Conservation (phyloP, 2,113 vertebrate genomes). For the Chaenocephalus aceratus region DNA sequence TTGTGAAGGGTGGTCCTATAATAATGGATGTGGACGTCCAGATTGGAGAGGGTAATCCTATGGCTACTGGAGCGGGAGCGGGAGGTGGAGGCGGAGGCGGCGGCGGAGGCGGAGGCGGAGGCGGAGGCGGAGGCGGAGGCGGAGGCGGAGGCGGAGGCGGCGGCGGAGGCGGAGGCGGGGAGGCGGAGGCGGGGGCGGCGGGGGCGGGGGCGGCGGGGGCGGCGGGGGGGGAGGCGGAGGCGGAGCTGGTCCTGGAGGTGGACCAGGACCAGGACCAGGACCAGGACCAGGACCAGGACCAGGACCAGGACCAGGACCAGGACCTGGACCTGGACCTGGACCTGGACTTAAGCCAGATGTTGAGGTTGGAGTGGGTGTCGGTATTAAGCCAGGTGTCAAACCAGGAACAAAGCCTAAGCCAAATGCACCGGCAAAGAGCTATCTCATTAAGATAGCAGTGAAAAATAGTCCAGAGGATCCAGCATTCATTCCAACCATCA, state of each 20-base stretch:
- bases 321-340: neutral
- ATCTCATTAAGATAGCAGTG: conserved; percentile 82
- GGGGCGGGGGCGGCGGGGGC: neutral
- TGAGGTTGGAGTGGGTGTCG: conserved; percentile 29
- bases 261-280: neutral
- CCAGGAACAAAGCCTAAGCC: conserved; percentile 46
- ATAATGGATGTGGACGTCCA: conserved; percentile 53
- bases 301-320: neutral
- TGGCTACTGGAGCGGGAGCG: neutral
- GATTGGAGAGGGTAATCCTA: conserved; percentile 38
- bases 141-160: neutral
- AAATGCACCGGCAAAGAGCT: conserved; percentile 61
- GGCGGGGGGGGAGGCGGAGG: neutral
- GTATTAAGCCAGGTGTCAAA: conserved; percentile 47
- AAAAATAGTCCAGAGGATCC: conserved; percentile 87
- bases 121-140: fast-evolving
- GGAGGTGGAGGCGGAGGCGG: neutral
- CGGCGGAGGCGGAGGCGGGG: neutral
- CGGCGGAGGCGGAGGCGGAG: neutral
- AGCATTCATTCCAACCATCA: conserved; percentile 80
- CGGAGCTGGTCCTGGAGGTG: neutral
- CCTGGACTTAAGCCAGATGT: conserved; percentile 25
- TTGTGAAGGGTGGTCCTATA: conserved; percentile 38
- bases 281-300: neutral
- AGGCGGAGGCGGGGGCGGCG: too few relatives aligned